phyloP scores from a whole-genome alignment of 2,797 vertebrate species.

The Australoheros facetus region DNA sequence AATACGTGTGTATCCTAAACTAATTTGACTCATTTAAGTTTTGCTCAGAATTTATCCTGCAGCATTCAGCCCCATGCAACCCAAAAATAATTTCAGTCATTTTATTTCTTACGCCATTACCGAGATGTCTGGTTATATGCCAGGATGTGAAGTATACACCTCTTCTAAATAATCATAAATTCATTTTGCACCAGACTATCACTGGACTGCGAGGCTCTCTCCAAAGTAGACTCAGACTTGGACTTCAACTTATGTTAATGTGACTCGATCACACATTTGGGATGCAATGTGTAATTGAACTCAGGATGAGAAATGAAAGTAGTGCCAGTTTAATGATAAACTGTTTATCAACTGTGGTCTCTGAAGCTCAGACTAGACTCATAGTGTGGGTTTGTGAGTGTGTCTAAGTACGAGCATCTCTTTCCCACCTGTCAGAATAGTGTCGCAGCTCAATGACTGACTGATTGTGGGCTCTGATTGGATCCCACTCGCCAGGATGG shows the following conservation, averaged over 20 bases:
- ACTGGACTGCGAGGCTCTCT: slow-evolving; percentile 10
- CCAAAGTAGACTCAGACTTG: slow-evolving; percentile 13
- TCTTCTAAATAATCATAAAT: slow-evolving; percentile 42
- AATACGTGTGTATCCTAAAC: neutral
- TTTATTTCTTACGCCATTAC: slow-evolving; percentile 60
- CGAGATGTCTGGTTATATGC: slow-evolving; percentile 29
- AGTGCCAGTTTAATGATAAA: slow-evolving; percentile 34
- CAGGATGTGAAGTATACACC: slow-evolving; percentile 53
- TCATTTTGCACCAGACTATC: slow-evolving; percentile 45
- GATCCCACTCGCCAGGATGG: slow-evolving; percentile 40
- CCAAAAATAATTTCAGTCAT: slow-evolving; percentile 59
- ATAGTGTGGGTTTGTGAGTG: slow-evolving; percentile 19
- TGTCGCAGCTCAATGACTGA: slow-evolving; percentile 69
- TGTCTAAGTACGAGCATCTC: slow-evolving; percentile 27
- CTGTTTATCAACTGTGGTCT: slow-evolving; percentile 47
- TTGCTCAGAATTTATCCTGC: slow-evolving; percentile 29
- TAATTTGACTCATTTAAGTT: slow-evolving; percentile 13
- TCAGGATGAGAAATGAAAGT: slow-evolving; percentile 31
- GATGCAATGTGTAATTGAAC: slow-evolving; percentile 44
- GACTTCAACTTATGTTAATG: slow-evolving; percentile 30
- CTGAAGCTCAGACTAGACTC: slow-evolving; percentile 18
- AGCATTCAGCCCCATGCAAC: slow-evolving; percentile 44
- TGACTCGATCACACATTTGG: slow-evolving; percentile 31
- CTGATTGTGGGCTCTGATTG: slow-evolving; percentile 66
- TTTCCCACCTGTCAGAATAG: slow-evolving; percentile 61